Evolutionary conservation across 2,113 vertebrate species (phyloP).

Genomic region (Microtus ochrogaster): DNA sequence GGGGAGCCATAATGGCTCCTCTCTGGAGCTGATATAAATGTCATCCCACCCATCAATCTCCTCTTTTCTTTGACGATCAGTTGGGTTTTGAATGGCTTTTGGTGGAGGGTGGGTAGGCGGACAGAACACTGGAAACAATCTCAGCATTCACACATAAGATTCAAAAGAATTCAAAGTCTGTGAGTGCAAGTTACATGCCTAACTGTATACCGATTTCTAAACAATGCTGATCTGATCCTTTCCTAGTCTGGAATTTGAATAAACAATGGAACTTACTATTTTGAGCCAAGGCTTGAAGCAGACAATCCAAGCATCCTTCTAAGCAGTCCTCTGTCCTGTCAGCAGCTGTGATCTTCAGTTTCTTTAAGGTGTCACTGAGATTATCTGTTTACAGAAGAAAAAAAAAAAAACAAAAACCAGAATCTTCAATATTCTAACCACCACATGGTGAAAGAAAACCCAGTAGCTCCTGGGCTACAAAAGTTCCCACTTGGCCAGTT

Average conservation of each 20-base stretch:
- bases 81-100: conserved; percentile 36
- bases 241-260: conserved; percentile 27
- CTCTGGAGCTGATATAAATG: conserved; percentile 38
- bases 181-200: conserved; percentile 44
- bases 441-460: neutral
- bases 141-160: conserved; percentile 46
- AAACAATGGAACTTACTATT: conserved; percentile 92
- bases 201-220: conserved; percentile 31
- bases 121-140: conserved; percentile 34
- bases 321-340: conserved; percentile 92
- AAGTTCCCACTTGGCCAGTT: neutral
- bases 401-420: conserved; percentile 55
- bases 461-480: neutral
- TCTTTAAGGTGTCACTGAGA: conserved; percentile 95
- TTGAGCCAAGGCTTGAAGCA: conserved; percentile 95
- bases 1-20: conserved; percentile 50
- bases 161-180: conserved; percentile 67
- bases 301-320: conserved; percentile 95
- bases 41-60: conserved; percentile 46
- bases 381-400: conserved; percentile 88
- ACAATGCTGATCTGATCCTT: neutral
- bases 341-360: conserved; percentile 93
- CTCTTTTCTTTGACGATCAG: conserved; percentile 54
- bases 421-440: neutral
- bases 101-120: neutral